A percentile compares a stretch with the other conserved stretches of the same genome.
These are phyloP conservation scores for Drosophila repletoides DNA, from an alignment of 1,140 invertebrate genomes.

Conservation along the genomic window DNA sequence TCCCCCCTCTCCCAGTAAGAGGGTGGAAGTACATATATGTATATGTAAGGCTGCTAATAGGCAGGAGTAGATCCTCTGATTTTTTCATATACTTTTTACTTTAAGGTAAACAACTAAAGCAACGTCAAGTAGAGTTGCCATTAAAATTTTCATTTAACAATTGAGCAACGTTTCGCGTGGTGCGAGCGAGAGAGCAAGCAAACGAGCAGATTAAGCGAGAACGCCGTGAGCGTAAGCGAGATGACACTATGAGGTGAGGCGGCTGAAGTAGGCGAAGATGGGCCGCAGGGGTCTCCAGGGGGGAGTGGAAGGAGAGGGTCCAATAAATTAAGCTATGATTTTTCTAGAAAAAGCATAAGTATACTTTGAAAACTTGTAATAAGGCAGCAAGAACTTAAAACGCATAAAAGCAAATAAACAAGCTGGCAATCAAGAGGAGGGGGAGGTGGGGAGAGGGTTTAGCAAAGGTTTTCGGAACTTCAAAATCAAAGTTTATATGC, in stretches of 20 bases:
- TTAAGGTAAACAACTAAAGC: constrained; percentile 1
- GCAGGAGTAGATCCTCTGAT: constrained; percentile 13
- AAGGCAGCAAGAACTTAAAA: constrained; percentile 5
- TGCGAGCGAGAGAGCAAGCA: constrained; percentile 6
- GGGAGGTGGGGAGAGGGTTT: background rate
- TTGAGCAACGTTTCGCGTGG: constrained; percentile 5
- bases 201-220: background rate
- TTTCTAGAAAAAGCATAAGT: constrained; percentile 1
- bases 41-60: background rate
- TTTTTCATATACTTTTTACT: background rate
- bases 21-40: constrained; percentile 25
- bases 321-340: constrained; percentile 13
- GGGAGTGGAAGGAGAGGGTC: background rate
- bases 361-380: constrained; percentile 20
- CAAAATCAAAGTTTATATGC: background rate
- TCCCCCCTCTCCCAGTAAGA: no score
- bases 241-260: constrained; percentile 13
- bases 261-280: background rate
- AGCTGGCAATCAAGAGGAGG: background rate
- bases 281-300: background rate
- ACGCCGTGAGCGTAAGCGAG: constrained; percentile 9
- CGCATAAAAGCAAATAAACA: background rate
- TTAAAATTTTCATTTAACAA: constrained; percentile 21
- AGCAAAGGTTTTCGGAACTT: no score
- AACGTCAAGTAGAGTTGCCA: constrained; percentile 18